Base-by-base conservation (phyloP, 2,113 vertebrate species). In the Gymnogyps californianus region DNA sequence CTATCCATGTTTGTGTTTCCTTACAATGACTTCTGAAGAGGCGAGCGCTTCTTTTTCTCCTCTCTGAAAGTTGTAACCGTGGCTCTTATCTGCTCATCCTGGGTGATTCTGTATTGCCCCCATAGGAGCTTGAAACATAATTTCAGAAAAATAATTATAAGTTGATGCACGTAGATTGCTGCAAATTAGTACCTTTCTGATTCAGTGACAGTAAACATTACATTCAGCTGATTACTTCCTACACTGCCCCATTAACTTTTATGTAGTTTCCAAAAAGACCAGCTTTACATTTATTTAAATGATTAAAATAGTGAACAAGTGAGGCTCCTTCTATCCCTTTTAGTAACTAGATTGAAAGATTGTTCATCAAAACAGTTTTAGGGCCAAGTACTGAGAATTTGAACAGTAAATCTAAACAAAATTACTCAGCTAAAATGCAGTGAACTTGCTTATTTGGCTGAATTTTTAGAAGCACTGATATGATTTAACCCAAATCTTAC, bases 121-220 rank as follows among this genome's bases (percentile, higher is more conserved):
- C 66, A 10, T 4, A 52, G 88, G 58, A 87, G 34, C 79, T 36
- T 22, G 64, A 69, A 82, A 67, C 42, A 44, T 47, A 19, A 71
- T 82, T 89, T 89, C 80, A 62, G 49, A 46, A 55, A 89, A 86
- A 79, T 86, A 87, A 70, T 83, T 75, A 51, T 15, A 72, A 64
- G 34, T 47, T 87, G 82, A 57, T 83, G 71, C 88, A 71, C 7
- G 19, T 38, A 58, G 83, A 75, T 83, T 57, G 78, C 71, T 44
- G 81, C 65, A 91, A 75, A 79, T 91, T 65, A 72, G 84, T 52
- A 89, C 89, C 89, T 95, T 94, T 94, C 64, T 71, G 85, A 77
- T 26, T 26, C 49, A 21, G 65, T 77, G 84, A 47, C 84, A 69
- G 89, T 40, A 89, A 96, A 82, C 92, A 86, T 58, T 65, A 8